Evolutionary conservation across 1,140 invertebrate species (phyloP).

Genomic region (Drosophila ohnishii): DNA sequence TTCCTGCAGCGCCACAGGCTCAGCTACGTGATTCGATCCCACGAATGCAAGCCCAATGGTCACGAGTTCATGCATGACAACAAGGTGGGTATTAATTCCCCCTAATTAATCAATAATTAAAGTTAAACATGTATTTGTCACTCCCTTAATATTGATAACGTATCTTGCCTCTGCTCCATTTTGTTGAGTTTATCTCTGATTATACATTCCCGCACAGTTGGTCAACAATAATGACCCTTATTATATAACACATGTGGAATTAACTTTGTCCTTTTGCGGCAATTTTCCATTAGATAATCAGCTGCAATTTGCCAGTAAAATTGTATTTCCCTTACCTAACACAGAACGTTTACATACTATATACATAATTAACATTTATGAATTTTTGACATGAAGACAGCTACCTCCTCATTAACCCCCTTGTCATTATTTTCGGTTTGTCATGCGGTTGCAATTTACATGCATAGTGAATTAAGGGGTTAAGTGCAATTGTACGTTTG

Average conservation of each 20-base stretch:
- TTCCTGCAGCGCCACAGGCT: slow-evolving; percentile 91
- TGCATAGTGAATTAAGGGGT: slow-evolving; percentile 20
- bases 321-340: background rate
- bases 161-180: background rate
- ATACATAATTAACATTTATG: background rate
- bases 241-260: background rate
- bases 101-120: background rate
- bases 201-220: background rate
- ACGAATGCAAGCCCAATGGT: slow-evolving; percentile 96
- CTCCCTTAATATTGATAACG: background rate
- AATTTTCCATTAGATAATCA: slow-evolving; percentile 11
- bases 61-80: slow-evolving; percentile 93
- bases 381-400: background rate
- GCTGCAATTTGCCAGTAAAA: background rate
- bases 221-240: background rate
- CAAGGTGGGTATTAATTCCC: slow-evolving; percentile 84
- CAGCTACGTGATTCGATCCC: slow-evolving; percentile 91
- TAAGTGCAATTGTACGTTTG: slow-evolving; percentile 17
- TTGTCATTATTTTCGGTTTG: slow-evolving; percentile 6
- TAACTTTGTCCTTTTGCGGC: background rate
- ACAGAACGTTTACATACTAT: background rate
- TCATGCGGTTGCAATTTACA: slow-evolving; percentile 32
- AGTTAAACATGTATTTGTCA: background rate
- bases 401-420: background rate
- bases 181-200: slow-evolving; percentile 3